Evolutionary conservation across 35 echinoderm and acorn worm species (phyloP).

Genomic region (Lytechinus variegatus): DNA sequence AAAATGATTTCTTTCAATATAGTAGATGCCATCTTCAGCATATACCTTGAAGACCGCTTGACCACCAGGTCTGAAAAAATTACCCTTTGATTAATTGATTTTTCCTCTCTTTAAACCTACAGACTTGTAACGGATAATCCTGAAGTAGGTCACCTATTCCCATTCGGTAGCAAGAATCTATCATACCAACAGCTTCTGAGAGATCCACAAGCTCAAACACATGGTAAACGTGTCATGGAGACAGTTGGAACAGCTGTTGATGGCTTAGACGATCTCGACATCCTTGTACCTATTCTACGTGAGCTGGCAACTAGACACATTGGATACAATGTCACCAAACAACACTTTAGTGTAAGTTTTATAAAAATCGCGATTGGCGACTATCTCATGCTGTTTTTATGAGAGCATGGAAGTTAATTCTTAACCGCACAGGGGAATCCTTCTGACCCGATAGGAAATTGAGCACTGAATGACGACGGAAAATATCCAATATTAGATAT

Average conservation of each 20-base stretch:
- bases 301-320: constrained; percentile 50
- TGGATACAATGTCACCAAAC: constrained; percentile 48
- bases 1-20: too few species aligned
- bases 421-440: too few species aligned
- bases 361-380: too few species aligned
- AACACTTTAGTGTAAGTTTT: constrained; percentile 60
- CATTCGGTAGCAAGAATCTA: not conserved
- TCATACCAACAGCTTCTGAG: not conserved
- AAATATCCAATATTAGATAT: too few species aligned
- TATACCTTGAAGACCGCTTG: too few species aligned
- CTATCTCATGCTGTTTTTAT: too few species aligned
- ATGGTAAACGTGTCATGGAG: constrained; percentile 58
- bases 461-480: too few species aligned
- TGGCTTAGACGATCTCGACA: constrained; percentile 43
- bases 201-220: not conserved
- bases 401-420: too few species aligned
- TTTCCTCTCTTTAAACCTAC: not conserved
- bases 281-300: constrained; percentile 48
- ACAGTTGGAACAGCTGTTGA: constrained; percentile 55
- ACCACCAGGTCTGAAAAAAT: too few species aligned
- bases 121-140: constrained; percentile 27
- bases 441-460: too few species aligned
- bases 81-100: not conserved
- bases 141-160: not conserved
- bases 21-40: too few species aligned